Evolutionary conservation across 2,113 vertebrate species (phyloP), one percentile per base, ranked within the genome.

Genomic region (Amphiprion percula): DNA sequence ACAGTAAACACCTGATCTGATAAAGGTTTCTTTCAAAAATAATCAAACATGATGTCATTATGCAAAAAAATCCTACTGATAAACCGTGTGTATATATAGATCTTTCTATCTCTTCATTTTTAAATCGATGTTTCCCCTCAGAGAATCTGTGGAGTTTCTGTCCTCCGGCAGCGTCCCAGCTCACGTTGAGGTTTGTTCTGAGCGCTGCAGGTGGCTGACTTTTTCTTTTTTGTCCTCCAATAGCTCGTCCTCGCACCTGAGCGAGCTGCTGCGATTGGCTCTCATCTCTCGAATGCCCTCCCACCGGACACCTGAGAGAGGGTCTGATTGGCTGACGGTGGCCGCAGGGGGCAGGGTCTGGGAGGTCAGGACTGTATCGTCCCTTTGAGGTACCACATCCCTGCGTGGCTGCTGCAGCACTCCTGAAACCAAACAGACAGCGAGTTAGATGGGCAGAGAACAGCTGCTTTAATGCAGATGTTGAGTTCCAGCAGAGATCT

Each of bases 331-430:
- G 86, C 53, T 64, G 81, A 78, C 4, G 58, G 75, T 68, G 77
- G 69, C 66, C 63, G 19, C 70, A 17, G 64, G 69, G 49, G 65
- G 23, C 55, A 55, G 81, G n/a, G 12, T 3, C 67, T 92, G 95
- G 88, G 5, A 21, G 67, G 96, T 99, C 98, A 99, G 64, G 97
- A 99, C 85, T 95, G 97, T n/a, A 97, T 93, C 0, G 98, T 99
- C 60, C 98, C 98, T 82, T 98, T 99, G 73, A 99, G 97, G 83
- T 99, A 99, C 98, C 98, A 99, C 97, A 97, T 97, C 2, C 97
- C 97, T 0, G 96, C 96, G 0, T 96, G 90, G 90, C 97, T 98
- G 69, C 95, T 94, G 33, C 98, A 99, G 93, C 98, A 99, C 90
- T 99, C 98, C 98, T 99, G 78, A 1, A 87, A 82, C 63, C 30